Conservation (phyloP, 2,888 invertebrate genomes). For the Melanophora roralis region DNA sequence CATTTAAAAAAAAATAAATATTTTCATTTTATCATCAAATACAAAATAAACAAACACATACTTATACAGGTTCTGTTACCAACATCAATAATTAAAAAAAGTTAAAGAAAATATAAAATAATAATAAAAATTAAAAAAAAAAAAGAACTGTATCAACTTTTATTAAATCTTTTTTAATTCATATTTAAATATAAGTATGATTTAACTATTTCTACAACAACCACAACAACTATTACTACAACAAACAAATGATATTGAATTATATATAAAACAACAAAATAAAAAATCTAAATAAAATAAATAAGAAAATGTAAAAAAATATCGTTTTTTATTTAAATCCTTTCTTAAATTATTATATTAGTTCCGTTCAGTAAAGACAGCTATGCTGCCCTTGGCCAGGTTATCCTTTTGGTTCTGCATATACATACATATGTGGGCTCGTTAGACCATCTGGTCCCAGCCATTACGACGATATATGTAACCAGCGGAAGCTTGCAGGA, state of each 20-base stretch:
- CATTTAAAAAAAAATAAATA: conserved; percentile 24
- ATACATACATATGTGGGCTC: too few species aligned
- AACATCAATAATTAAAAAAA: conserved; percentile 39
- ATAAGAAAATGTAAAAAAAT: conserved; percentile 52
- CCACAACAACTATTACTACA: conserved; percentile 53
- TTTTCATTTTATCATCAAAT: conserved; percentile 36
- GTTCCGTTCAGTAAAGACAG: neutral
- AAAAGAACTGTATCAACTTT: conserved; percentile 31
- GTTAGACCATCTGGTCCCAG: too few species aligned
- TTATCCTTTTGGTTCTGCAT: too few species aligned
- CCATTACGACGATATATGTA: too few species aligned
- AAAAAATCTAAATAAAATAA: conserved; percentile 36
- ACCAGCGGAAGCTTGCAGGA: too few species aligned
- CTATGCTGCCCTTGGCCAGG: too few species aligned
- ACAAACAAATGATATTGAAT: conserved; percentile 58
- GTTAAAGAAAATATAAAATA: conserved; percentile 11
- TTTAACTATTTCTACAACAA: conserved; percentile 41
- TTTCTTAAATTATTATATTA: neutral
- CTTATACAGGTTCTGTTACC: conserved; percentile 46
- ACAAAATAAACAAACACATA: conserved; percentile 19
- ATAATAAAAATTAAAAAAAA: conserved; percentile 27
- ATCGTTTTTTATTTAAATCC: conserved; percentile 22
- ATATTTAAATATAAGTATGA: conserved; percentile 58
- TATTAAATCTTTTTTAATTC: conserved; percentile 39
- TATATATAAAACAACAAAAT: conserved; percentile 59